Evolutionary conservation across 2,888 invertebrate genomes (phyloP), one percentile per base, ranked within the genome.

Genomic region (Lasioglossum villosulum): DNA sequence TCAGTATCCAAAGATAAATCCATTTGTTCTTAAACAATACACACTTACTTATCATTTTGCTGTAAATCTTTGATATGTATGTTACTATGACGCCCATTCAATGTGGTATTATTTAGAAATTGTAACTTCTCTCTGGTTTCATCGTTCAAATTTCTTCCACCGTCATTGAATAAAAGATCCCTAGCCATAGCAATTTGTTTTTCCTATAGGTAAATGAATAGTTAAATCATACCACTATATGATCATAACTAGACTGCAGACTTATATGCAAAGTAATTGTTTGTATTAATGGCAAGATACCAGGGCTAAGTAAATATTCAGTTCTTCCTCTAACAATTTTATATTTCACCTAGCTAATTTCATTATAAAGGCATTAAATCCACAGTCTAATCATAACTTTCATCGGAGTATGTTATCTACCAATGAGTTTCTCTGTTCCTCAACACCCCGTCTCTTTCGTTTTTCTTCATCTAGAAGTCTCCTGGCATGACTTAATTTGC

Each of bases 81-180:
- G 66, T 92, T 94, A 83, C 93, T 94, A 70, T 93, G 91, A 74
- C 93, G 96, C 2, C 96, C 96, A 73, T 97, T 97, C 27, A 96
- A 93, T 5, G 96, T 96, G 78, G 96, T 95, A 37, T 96, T 96
- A 89, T 97, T 97, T 10, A 98, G 95, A 94, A 98, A 98, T 23
- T 97, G 97, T 39, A 98, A 95, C 94, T 98, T 98, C 93, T 98
- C 98, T 80, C 97, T 96, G 0, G 98, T 98, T 93, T 98, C 97
- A 92, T 98, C 97, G 91, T 98, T 97, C 23, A 98, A 95, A 91
- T 97, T 97, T 63, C 96, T 96, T 37, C 96, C 96, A 90, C 97
- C 96, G 90, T 97, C 97, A 84, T 96, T 96, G 88, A 97, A 97
- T 14, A 98, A 95, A 3, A 98, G 95, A 92, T 98, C 97, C 30